Base-by-base conservation (phyloP, 2,797 vertebrate genomes). In the Petrocephalus schoutedeni region DNA sequence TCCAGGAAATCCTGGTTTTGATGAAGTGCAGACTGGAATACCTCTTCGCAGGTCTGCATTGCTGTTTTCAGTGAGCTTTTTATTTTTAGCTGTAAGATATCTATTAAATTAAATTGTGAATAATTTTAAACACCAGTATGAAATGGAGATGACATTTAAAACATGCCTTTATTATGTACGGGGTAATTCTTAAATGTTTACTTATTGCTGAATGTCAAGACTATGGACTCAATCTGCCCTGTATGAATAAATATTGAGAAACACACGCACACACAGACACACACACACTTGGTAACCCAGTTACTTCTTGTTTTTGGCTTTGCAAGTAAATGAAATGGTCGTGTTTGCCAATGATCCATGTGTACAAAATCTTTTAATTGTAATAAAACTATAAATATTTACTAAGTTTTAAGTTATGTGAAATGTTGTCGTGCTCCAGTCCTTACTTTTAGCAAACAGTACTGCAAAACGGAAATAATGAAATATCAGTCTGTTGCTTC, bases 361-460 rank as follows among this genome's bases (percentile, higher is more conserved):
- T 94, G 93, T 94, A 94, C 90, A 94, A 94, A 95, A 93, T 94
- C 92, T 94, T 94, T 94, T 92, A 94, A 93, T 93, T 94, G 94
- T 95, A 94, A 95, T 94, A 94, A 94, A 95, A 91, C 53, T 91
- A 94, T 94, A 93, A 92, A 94, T 93, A 94, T 95, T 94, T 93
- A 94, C 92, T 93, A 91, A 92, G 92, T 90, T 87, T 90, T 88
- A 88, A 88, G 51, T 89, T 23, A 90, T 36, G 88, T 88, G 89
- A 88, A 86, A 53, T 67, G 54, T 89, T 90, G 84, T 86, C 85
- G 83, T 89, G 54, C 89, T 21, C 49, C 53, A 74, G 49, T 82
- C 86, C 77, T 89, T 87, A 61, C 80, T 89, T 91, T 90, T 87
- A 80, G 85, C 53, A 87, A 89, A 90, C 86, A 89, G 87, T 90